These are phyloP conservation scores for Chrysomallon squamiferum DNA, from an alignment of 1,140 invertebrate genomes.

Conservation along the genomic window DNA sequence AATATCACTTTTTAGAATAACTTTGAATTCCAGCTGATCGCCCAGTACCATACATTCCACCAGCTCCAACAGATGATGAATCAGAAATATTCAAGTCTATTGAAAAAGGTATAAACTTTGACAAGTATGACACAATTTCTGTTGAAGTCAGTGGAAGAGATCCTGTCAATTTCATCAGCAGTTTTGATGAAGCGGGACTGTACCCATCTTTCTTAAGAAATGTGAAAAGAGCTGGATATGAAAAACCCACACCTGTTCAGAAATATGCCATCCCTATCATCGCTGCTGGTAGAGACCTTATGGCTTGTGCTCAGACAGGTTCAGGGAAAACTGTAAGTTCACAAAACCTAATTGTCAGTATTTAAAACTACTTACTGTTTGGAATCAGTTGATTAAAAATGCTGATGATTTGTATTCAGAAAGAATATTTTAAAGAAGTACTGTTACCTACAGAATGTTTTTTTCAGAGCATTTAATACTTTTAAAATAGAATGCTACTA, in stretches of 20 bases:
- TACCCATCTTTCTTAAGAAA: constrained; percentile 77
- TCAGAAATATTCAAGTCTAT: constrained; percentile 77
- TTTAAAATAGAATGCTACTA: too few relatives aligned
- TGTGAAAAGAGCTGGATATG: constrained; percentile 81
- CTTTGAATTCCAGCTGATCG: too few relatives aligned
- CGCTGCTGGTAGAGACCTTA: constrained; percentile 80
- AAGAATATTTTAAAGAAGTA: too few relatives aligned
- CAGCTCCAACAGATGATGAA: constrained; percentile 70
- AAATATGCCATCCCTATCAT: constrained; percentile 89
- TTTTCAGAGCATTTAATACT: too few relatives aligned
- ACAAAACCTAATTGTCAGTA: too few relatives aligned
- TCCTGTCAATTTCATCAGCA: constrained; percentile 70
- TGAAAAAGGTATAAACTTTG: constrained; percentile 85
- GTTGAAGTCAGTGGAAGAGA: constrained; percentile 78
- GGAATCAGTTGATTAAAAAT: too few relatives aligned
- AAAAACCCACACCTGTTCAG: constrained; percentile 91
- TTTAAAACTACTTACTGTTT: too few relatives aligned
- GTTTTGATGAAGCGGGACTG: constrained; percentile 77
- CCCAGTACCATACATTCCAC: constrained; percentile 75
- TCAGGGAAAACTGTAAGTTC: constrained; percentile 90
- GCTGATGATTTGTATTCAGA: too few relatives aligned
- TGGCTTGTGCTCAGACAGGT: constrained; percentile 98
- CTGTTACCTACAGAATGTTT: too few relatives aligned
- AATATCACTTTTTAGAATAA: too few relatives aligned
- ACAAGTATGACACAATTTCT: constrained; percentile 83